Base-by-base conservation (phyloP, 1,140 invertebrate genomes). In the Acyrthosiphon pisum region DNA sequence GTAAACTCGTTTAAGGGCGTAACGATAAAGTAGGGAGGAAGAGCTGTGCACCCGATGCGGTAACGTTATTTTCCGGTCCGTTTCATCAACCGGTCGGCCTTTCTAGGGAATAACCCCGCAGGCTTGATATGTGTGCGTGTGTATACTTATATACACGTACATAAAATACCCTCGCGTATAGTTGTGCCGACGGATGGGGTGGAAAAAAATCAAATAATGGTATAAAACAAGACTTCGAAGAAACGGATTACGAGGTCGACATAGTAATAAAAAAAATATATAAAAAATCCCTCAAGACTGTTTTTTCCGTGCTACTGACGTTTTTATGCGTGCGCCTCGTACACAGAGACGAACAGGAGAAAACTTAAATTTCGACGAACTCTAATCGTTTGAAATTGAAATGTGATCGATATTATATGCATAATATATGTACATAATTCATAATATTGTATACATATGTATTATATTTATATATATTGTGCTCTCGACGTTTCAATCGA, bases 21-120 rank as follows among this genome's bases (percentile, higher is more conserved):
- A 90, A 86, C 83, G 93, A 92, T 92, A 86, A 91, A 92, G 50
- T 60, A 50, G 90, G 81, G 53, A 86, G 48, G 90, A 68, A 84
- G 81, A 86, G 41, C 48, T 68, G 91, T 90, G 14, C 89, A 53
- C 37, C 44, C 76, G 48, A 93, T 93, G 91, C 91, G 91, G 91
- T 93, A 53, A 93, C 91, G 91, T 93, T 93, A 93, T 93, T 93
- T 93, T 93, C 91, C 91, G 91, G 91, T 93, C 91, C 91, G 91
- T 93, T 93, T 93, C 91, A 93, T 93, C 91, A 93, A 92, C 91
- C 81, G 56, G 91, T 86, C 91, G 81, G 46, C 81, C 91, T 93
- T 92, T 84, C 76, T 83, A 84, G 91, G 76, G 91, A 93, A 93
- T 93, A 93, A 56, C 68, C 90, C 48, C 46, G 50, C 76, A 86